Evolutionary conservation across 2,888 invertebrate genomes (phyloP), one percentile per base, ranked within the genome.

Genomic region (Scaptomyza caliginosa): DNA sequence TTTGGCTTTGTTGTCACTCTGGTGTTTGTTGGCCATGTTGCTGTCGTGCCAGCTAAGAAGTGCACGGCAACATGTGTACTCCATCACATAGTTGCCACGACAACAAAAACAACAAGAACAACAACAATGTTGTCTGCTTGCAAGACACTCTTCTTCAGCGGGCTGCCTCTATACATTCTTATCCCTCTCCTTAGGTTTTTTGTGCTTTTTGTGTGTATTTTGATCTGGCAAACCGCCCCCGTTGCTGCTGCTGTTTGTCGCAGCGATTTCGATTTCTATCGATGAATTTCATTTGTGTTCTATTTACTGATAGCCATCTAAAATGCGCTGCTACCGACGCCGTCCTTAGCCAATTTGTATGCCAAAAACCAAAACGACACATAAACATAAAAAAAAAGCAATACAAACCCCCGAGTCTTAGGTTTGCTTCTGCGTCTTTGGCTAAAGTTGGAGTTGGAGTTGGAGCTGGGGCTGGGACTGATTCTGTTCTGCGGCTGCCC

Each of bases 231-330:
- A 62, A 54, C 52, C 68, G 74, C 71, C 71, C 71, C 62, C 62
- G 65, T 58, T 66, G 66, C 51, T 63, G 73, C 59, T 68, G 51
- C 28, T 40, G 34, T 49, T 49, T 55, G 56, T 16, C 32, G 60
- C 58, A 42, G 42, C 79, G 86, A 84, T 86, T 77, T 88, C 90
- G 88, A 89, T 89, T 88, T 86, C 89, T 84, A 89, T 90, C 89
- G 90, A 84, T 86, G 90, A 77, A 88, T 84, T 88, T 89, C 79
- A 87, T 89, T 88, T 88, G 86, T 86, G 84, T 89, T 89, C 87
- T 89, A 88, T 88, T 88, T 89, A 86, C 89, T 89, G 89, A 89
- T 89, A 89, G 87, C 75, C 78, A 90, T 90, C 89, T 89, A 75
- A 84, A 84, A 80, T 83, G 84, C 63, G 73, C 85, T 77, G 89